Evolutionary conservation across 1,140 invertebrate species (phyloP).

Genomic region (Euura lappo): DNA sequence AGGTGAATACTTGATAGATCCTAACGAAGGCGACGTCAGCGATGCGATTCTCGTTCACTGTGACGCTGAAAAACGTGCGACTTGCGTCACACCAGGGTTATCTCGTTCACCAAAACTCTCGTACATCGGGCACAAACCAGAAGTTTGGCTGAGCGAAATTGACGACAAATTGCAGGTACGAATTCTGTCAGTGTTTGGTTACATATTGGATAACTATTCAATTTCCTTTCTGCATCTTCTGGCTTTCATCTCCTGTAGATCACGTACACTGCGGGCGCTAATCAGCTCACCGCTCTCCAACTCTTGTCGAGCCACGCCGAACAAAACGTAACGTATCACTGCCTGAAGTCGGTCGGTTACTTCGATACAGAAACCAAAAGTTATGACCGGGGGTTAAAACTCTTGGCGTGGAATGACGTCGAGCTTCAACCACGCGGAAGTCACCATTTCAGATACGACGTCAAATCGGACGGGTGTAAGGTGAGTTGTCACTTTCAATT

Average conservation of each 20-base stretch:
- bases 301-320: slow-evolving; percentile 73
- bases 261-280: slow-evolving; percentile 83
- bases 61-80: slow-evolving; percentile 67
- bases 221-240: too few relatives aligned
- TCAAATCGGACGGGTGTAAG: slow-evolving; percentile 80
- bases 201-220: too few relatives aligned
- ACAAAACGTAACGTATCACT: slow-evolving; percentile 89
- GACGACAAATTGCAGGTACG: slow-evolving; percentile 70
- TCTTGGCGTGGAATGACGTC: slow-evolving; percentile 82
- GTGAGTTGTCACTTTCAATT: slow-evolving; percentile 60
- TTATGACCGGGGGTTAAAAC: slow-evolving; percentile 74
- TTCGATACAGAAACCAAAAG: slow-evolving; percentile 71
- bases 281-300: slow-evolving; percentile 84
- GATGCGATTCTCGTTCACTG: slow-evolving; percentile 87
- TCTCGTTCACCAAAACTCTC: slow-evolving; percentile 66
- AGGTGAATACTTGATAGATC: slow-evolving; percentile 91
- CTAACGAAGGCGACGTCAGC: slow-evolving; percentile 78
- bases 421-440: slow-evolving; percentile 80
- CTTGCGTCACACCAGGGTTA: slow-evolving; percentile 78
- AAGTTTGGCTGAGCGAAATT: slow-evolving; percentile 78
- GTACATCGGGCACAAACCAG: slow-evolving; percentile 64
- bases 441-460: slow-evolving; percentile 74
- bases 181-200: too few relatives aligned
- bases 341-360: slow-evolving; percentile 80
- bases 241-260: slow-evolving; percentile 64